Base-by-base conservation (phyloP, 2,888 invertebrate species). In the Therioaphis trifolii region DNA sequence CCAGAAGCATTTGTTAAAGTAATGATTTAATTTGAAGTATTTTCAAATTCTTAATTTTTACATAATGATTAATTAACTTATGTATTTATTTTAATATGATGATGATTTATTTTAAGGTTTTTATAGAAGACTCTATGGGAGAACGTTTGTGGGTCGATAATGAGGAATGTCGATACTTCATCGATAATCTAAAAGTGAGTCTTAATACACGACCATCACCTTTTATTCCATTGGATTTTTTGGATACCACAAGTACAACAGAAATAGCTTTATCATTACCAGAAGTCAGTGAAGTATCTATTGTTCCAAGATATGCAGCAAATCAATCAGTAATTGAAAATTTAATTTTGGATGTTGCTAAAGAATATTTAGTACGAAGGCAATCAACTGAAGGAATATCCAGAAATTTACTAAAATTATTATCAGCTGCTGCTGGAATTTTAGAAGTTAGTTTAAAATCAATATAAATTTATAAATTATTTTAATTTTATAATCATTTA, bases 61-160 rank as follows among this genome's bases (percentile, higher is more conserved):
- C n/a, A n/a, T 12, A 77, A 66, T 55, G 12, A 29, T 43, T 58
- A 40, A 49, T 18, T 24, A 35, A 72, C 61, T 63, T 43, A 46
- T 66, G 75, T 35, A n/a, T n/a, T n/a, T n/a, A n/a, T n/a, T n/a
- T n/a, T n/a, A n/a, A n/a, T 35, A 61, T 29, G 43, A 55, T 55
- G 21, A 55, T 55, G 1, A 55, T 55, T 71, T 87, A 80, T 85
- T 88, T 89, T 9, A 87, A 95, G 93, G 92, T 96, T 0, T 98
- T 96, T 88, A 93, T 98, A 85, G 98, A 99, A 88, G 98, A 99
- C 90, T 96, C 97, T 0, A 90, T 97, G 1, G 96, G 95, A 66
- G 98, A 99, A 87, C 91, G 98, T 55, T 92, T 95, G 86, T 98
- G 98, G 96, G 96, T 98, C 27, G 98, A 98, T 88, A 93, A 95